A percentile compares a stretch with the other conserved stretches of the same genome.
These are phyloP conservation scores for Oikopleura vanhoeffeni DNA, from an alignment of 23 tunicate genomes.

Conservation along the genomic window DNA sequence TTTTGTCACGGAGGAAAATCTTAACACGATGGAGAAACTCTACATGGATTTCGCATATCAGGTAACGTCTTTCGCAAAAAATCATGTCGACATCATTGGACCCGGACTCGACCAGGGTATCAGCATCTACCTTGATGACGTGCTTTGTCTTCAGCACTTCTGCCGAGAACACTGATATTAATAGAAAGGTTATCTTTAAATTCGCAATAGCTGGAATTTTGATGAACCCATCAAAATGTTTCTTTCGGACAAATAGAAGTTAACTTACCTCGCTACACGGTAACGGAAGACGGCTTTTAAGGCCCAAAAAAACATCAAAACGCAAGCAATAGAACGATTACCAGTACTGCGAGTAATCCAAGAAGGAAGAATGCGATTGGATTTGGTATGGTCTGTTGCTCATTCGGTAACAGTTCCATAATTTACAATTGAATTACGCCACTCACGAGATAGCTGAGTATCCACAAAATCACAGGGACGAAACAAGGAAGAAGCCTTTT, in stretches of 20 bases:
- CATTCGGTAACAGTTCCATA: no score
- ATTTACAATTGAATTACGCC: no score
- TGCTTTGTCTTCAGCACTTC: not conserved
- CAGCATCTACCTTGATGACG: conserved; percentile 1
- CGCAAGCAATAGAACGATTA: not conserved
- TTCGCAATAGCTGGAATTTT: not conserved
- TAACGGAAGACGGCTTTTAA: not conserved
- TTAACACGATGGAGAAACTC: not conserved
- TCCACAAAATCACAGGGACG: no score
- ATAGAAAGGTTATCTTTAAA: not conserved
- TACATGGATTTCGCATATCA: not conserved
- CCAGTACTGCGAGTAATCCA: not conserved
- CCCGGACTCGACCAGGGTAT: not conserved
- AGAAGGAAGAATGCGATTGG: not conserved
- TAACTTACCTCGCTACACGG: not conserved
- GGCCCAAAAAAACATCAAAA: not conserved
- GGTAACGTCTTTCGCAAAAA: not conserved
- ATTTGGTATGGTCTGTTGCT: no score
- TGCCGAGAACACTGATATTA: not conserved
- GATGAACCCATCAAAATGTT: not conserved
- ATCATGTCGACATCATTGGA: not conserved
- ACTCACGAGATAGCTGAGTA: no score
- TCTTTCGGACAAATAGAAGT: not conserved
- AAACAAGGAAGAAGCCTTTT: no score
- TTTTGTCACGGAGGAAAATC: not conserved